A percentile compares a stretch with the other conserved stretches of the same genome.
These are phyloP conservation scores for Uloborus plumipes DNA, from an alignment of 2,888 invertebrate genomes.

Conservation along the genomic window DNA sequence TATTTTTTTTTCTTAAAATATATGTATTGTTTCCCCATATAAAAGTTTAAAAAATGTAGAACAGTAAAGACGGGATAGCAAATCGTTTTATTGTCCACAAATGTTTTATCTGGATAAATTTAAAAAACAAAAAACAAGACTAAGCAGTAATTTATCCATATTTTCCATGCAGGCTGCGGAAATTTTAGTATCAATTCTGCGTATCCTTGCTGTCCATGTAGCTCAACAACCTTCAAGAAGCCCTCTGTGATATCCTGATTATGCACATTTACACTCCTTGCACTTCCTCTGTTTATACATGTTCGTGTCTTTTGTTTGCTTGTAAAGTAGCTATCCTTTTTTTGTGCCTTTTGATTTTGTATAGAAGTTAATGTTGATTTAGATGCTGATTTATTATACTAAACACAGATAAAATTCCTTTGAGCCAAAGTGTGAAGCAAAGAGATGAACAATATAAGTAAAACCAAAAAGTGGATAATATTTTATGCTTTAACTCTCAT, in stretches of 20 bases:
- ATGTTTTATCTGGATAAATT: not conserved
- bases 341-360: slow-evolving; percentile 4
- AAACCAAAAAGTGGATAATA: too few species aligned
- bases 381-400: too few species aligned
- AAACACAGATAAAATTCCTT: too few species aligned
- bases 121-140: not conserved
- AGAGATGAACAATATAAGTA: too few species aligned
- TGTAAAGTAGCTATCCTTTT: slow-evolving; percentile 24
- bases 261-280: slow-evolving; percentile 21
- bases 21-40: too few species aligned
- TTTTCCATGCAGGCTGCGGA: slow-evolving; percentile 32
- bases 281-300: slow-evolving; percentile 37
- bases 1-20: too few species aligned
- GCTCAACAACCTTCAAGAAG: slow-evolving; percentile 37
- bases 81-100: not conserved
- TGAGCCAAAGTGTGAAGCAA: too few species aligned
- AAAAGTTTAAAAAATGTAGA: too few species aligned
- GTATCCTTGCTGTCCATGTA: slow-evolving; percentile 37
- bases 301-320: slow-evolving; percentile 46
- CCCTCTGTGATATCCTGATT: slow-evolving; percentile 22
- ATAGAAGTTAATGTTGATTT: not conserved
- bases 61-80: too few species aligned
- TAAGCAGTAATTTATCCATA: slow-evolving; percentile 4
- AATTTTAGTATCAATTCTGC: slow-evolving; percentile 33
- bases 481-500: too few species aligned